Base-by-base conservation (phyloP, 23 tunicate genomes). In the Trididemnum nubilum region DNA sequence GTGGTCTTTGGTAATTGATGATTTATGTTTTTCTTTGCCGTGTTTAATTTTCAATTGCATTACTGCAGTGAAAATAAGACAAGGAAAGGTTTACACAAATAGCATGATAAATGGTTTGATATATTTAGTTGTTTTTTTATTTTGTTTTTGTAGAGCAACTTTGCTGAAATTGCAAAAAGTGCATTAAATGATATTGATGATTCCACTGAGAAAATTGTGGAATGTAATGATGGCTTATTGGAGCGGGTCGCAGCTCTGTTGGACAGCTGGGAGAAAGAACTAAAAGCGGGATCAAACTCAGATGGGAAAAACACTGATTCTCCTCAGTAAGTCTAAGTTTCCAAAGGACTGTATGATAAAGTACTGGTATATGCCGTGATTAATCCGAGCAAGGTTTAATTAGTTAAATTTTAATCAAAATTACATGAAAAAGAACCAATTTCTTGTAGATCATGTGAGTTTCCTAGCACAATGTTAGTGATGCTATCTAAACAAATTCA, bases 161-260 rank as follows among this genome's bases (percentile, higher is more conserved):
- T 87, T 67, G 3, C 37, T 32, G 38, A 67, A 67, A 15, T 67
- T 67, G 74, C 74, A 12, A 4, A 7, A 4, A 67, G 7, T 67
- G 74, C 74, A 7, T 31, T 67, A n/a, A 33, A 31, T 54, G 98
- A 93, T 81, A 44, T 74, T 21, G 99, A 95, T 72, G 99, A 95
- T 54, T 64, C 15, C 37, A 83, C 85, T 38, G 99, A 95, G 34
- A 52, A 79, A 34, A 27, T 95, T 18, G 73, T 95, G 22, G 96
- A 90, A 35, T 95, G 91, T 34, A 95, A 95, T 78, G 99, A 95
- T 81, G 86, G 51, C 24, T 33, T 95, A 70, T 28, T 95, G 73
- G 99, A 95, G 30, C 73, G 86, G 35, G 84, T 90, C 1, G 57
- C 89, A 2, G 78, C 77, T 5, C 32, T 89, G 77, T 29, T 95